These are phyloP conservation scores for Apostichopus leukothele DNA, from an alignment of 53 echinoderm and acorn worm genomes.

Conservation along the genomic window DNA sequence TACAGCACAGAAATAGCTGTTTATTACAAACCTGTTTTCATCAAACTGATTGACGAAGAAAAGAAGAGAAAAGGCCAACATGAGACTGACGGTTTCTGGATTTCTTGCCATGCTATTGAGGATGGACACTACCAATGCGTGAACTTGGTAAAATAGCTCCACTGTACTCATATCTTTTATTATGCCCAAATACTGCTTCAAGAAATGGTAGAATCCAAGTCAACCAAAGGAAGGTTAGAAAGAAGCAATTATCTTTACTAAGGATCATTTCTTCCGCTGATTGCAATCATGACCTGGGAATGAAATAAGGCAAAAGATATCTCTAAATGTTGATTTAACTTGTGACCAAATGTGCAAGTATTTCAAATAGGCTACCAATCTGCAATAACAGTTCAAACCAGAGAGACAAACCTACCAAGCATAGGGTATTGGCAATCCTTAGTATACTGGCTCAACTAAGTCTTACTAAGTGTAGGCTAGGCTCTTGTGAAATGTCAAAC, in stretches of 20 bases:
- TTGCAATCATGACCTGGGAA: too few species aligned
- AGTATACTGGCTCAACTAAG: too few species aligned
- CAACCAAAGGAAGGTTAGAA: not conserved
- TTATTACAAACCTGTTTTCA: constrained; percentile 11
- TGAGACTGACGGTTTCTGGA: constrained; percentile 29
- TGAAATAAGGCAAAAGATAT: too few species aligned
- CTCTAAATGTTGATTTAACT: too few species aligned
- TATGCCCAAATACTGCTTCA: not conserved
- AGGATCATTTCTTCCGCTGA: not conserved
- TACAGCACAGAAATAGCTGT: not conserved
- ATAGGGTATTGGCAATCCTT: too few species aligned
- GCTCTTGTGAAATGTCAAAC: too few species aligned
- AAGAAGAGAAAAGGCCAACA: constrained; percentile 36
- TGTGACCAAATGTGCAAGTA: too few species aligned
- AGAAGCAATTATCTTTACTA: not conserved
- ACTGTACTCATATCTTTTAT: constrained; percentile 13
- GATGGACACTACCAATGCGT: constrained; percentile 24
- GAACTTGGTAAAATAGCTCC: not conserved
- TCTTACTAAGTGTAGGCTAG: too few species aligned
- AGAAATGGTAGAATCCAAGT: not conserved
- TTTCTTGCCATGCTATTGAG: constrained; percentile 36
- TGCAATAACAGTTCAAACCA: too few species aligned
- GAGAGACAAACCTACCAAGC: too few species aligned
- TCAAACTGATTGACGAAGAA: constrained; percentile 26
- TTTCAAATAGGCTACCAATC: too few species aligned